phyloP scores from a whole-genome alignment of 1,140 invertebrate genomes.

The Zaprionus inermis region DNA sequence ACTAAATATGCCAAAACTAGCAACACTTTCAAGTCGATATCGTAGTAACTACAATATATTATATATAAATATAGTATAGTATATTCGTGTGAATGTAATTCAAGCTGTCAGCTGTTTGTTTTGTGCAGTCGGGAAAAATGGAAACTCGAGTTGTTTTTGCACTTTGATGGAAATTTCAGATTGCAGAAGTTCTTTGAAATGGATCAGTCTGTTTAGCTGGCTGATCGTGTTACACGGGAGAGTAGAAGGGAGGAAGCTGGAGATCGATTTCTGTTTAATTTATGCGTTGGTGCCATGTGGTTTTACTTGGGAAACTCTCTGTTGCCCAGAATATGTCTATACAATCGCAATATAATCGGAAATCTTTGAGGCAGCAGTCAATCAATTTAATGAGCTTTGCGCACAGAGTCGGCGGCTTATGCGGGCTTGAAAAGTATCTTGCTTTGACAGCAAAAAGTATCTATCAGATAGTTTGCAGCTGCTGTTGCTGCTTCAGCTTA shows the following conservation, averaged over 20 bases:
- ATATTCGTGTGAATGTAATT: slow-evolving; percentile 4
- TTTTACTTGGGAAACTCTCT: slow-evolving; percentile 10
- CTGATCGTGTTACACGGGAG: background rate
- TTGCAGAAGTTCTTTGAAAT: slow-evolving; percentile 13
- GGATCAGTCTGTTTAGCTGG: background rate
- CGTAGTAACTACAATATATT: background rate
- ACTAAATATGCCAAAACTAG: background rate
- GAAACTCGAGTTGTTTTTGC: background rate
- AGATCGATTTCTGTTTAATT: background rate
- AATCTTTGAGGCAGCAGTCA: slow-evolving; percentile 31
- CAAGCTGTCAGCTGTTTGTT: background rate
- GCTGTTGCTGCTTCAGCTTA: slow-evolving; percentile 29
- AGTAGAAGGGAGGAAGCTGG: background rate
- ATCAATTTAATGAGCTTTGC: slow-evolving; percentile 53
- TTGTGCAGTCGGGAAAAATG: background rate
- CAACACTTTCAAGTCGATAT: background rate
- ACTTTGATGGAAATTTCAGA: background rate
- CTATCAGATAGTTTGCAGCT: slow-evolving; percentile 41
- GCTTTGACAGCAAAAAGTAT: slow-evolving; percentile 30
- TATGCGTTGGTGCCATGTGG: background rate
- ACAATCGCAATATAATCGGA: slow-evolving; percentile 3
- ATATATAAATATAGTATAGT: background rate
- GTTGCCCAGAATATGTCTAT: background rate
- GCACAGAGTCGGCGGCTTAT: slow-evolving; percentile 27
- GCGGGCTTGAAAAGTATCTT: slow-evolving; percentile 24